Base-by-base conservation (phyloP, 2,888 invertebrate genomes). In the Cyaniris semiargus region DNA sequence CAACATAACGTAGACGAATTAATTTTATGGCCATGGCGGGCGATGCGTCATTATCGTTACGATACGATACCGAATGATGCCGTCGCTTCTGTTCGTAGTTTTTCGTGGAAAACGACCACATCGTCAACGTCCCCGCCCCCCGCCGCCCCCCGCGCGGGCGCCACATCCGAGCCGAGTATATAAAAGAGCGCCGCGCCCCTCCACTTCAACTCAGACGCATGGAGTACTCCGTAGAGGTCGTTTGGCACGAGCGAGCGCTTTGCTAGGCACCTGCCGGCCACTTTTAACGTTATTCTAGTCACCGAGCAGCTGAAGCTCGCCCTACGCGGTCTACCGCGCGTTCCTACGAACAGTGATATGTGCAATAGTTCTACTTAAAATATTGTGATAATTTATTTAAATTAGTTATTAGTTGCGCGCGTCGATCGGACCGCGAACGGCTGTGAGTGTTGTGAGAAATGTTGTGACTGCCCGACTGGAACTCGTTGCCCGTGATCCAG, bases 141-240 rank as follows among this genome's bases (percentile, higher is more conserved):
- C 76, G 83, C 83, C 81, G 79, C 78, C 80, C 76, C 83, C 85
- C 86, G 84, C 86, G 80, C 83, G 82, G 83, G 84, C 86, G 88
- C 86, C 89, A 90, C 92, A 90, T 90, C 92, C 90, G 83, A 85
- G 80, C 82, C 88, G 88, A 87, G 80, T 87, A 89, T 94, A 94
- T 94, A 94, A 93, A 93, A 93, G 84, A 85, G 86, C 82, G 82
- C 85, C 82, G 86, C 93, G 87, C 92, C 92, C 91, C 92, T 84
- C 91, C 90, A 91, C 93, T 88, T 87, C 90, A 92, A 91, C 92
- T 93, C 93, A 94, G 91, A 93, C 94, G 94, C 94, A 94, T 94
- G 94, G 94, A 94, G 94, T 94, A 94, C 94, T 94, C 94, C 93
- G 94, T 94, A 93, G 94, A 94, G 94, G 94, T 94, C 89, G 94